phyloP scores from a whole-genome alignment of 2,888 invertebrate genomes.

The Dexiosoma caninum region DNA sequence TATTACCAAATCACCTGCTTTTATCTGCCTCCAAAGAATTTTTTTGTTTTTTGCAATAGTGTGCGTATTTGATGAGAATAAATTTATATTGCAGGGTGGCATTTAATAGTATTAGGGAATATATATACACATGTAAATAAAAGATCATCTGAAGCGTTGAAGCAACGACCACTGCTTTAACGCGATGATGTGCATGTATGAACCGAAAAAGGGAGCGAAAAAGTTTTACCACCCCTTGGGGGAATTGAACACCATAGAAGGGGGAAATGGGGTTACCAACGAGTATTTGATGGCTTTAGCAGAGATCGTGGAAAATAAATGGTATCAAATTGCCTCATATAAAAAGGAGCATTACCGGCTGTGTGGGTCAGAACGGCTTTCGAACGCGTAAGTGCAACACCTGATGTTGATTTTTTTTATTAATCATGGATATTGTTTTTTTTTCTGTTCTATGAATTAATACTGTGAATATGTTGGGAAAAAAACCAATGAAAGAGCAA shows the following conservation, averaged over 20 bases:
- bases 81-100: not conserved
- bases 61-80: not conserved
- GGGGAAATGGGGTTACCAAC: conserved; percentile 61
- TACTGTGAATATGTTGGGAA: conserved; percentile 38
- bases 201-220: conserved; percentile 75
- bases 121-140: not conserved
- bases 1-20: conserved; percentile 47
- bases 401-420: conserved; percentile 70
- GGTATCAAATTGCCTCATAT: conserved; percentile 79
- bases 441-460: not conserved
- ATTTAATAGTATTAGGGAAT: too few relatives aligned
- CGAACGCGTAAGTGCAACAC: conserved; percentile 91
- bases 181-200: conserved; percentile 69
- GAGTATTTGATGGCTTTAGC: conserved; percentile 40
- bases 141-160: conserved; percentile 30
- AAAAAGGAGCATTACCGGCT: conserved; percentile 80
- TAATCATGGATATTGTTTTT: conserved; percentile 60
- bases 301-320: conserved; percentile 70
- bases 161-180: conserved; percentile 48
- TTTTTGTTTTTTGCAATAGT: not conserved
- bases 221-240: conserved; percentile 28
- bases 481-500: not conserved
- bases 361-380: conserved; percentile 97
- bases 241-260: not conserved
- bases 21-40: conserved; percentile 38